Evolutionary conservation across 2,888 invertebrate species (phyloP).

Genomic region (Dolomedes plantarius): DNA sequence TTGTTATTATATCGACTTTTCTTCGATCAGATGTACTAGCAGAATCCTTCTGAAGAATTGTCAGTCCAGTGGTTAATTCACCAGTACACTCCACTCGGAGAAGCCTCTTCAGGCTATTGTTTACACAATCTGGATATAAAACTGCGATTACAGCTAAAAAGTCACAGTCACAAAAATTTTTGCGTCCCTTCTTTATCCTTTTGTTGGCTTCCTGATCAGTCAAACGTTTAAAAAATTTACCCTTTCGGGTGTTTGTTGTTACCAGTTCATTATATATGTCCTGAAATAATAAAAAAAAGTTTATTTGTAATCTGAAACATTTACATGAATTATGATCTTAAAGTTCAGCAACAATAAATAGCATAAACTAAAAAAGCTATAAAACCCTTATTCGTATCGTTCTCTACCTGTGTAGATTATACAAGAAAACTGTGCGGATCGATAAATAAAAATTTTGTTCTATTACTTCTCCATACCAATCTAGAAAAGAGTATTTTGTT

Average conservation of each 20-base stretch:
- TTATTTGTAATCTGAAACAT: no score
- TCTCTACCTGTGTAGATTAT: no score
- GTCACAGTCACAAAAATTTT: not conserved
- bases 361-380: no score
- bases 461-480: no score
- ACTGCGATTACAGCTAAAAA: not conserved
- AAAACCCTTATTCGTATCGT: no score
- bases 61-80: not conserved
- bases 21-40: not conserved
- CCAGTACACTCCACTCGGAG: not conserved
- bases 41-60: not conserved
- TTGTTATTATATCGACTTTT: not conserved
- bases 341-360: no score
- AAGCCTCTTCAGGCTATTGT: not conserved
- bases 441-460: no score
- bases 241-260: conserved; percentile 24
- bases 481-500: no score
- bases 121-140: not conserved
- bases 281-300: conserved; percentile 32
- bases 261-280: conserved; percentile 20
- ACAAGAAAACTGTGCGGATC: no score
- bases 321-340: no score
- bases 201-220: not conserved
- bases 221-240: conserved; percentile 24
- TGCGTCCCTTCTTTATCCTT: no score